Base-by-base conservation (phyloP, 2,888 invertebrate species). In the Eupithecia insigniata region DNA sequence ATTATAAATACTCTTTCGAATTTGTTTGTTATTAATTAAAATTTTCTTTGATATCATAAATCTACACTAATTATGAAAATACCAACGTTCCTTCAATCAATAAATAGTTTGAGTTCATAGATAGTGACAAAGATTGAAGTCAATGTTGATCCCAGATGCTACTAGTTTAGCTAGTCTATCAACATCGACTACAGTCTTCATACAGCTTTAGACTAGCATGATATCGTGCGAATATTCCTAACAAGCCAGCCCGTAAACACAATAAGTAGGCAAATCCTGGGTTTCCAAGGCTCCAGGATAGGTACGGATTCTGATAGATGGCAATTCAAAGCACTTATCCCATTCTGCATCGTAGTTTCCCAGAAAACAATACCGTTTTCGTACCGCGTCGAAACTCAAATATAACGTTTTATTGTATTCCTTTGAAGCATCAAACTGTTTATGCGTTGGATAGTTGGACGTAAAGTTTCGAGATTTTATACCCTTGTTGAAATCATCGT, bases 391-490 rank as follows among this genome's bases (percentile, higher is more conserved):
- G 68, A 73, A 66, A 67, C 71, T 69, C 67, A 71, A 74, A 74
- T 74, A 74, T 74, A 74, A 67, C 66, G 69, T 74, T 72, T 74
- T 71, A 72, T 74, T 74, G 74, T 70, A 46, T 62, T 70, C 74
- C 73, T 76, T 76, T 73, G 73, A 74, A 73, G 71, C 76, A 51
- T 51, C 46, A 69, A 69, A 72, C 72, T 76, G 76, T 76, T 74
- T 74, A 73, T 68, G 67, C 28, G 64, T 71, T 43, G 64, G 61
- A 62, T 70, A 74, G 72, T 73, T 69, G 69, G 68, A 74, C 68
- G 70, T 74, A 72, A 76, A 76, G 70, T 70, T 76, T 70, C 62
- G 62, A 66, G 67, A 65, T 74, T 74, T 74, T 74, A 74, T 74
- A 74, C 67, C 74, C 71, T 74, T 71, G 74, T 74, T 74, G 71